A percentile compares a stretch with the other conserved stretches of the same genome.
phyloP scores from a whole-genome alignment of 2,797 vertebrate species.

The Tokudaia tokunoshimensis region DNA sequence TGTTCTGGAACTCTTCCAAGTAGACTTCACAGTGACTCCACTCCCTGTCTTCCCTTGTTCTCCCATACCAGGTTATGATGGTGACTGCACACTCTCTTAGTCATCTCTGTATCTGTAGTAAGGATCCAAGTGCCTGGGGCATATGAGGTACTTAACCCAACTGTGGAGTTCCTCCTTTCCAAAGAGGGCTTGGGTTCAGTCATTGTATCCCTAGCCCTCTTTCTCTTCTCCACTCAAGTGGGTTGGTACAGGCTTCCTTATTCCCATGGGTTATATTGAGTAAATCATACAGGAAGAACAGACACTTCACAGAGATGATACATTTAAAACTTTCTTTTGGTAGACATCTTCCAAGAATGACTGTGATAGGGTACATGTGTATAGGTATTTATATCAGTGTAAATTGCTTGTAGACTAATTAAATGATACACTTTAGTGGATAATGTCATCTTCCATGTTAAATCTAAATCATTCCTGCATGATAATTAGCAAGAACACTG shows the following conservation, averaged over 20 bases:
- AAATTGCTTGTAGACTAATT: conserved; percentile 43
- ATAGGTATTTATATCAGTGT: neutral
- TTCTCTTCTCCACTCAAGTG: neutral
- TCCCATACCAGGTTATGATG: neutral
- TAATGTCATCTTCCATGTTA: conserved; percentile 58
- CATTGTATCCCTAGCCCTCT: neutral
- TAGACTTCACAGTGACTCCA: neutral
- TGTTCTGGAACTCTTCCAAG: neutral
- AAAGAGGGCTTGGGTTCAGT: neutral
- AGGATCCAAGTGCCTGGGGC: neutral
- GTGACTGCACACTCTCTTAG: neutral
- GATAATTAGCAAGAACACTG: conserved; percentile 34
- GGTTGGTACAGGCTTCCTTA: neutral
- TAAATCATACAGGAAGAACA: neutral
- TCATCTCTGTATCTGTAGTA: neutral
- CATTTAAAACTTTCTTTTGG: conserved; percentile 49
- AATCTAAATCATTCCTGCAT: conserved; percentile 41
- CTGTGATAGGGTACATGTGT: neutral
- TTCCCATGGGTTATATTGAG: neutral
- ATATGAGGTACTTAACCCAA: neutral
- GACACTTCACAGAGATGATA: conserved; percentile 37
- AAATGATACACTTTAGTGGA: conserved; percentile 39
- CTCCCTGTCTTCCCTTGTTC: neutral
- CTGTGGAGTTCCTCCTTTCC: neutral
- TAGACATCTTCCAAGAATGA: conserved; percentile 42